phyloP scores from a whole-genome alignment of 2,797 vertebrate genomes.

The Mus caroli region DNA sequence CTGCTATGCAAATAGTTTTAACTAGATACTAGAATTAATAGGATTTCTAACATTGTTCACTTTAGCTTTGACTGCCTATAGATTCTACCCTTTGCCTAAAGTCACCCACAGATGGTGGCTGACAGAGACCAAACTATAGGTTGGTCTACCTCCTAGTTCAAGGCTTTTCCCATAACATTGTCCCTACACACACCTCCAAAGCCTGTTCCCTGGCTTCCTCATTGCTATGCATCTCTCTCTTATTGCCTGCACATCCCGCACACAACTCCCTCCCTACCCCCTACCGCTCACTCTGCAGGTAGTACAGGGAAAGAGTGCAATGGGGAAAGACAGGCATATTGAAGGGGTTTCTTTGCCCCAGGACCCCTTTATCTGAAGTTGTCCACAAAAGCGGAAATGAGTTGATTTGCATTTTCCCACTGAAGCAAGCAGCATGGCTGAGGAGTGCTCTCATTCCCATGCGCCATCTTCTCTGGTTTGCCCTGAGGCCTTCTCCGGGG shows the following conservation, averaged over 20 bases:
- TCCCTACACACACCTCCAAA: background rate
- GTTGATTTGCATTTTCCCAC: constrained; percentile 90
- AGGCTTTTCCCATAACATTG: constrained; percentile 45
- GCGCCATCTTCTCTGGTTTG: constrained; percentile 85
- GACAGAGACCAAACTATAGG: constrained; percentile 1
- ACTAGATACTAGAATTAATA: background rate
- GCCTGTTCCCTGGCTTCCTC: constrained; percentile 25
- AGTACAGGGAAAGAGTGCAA: constrained; percentile 70
- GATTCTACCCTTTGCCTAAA: constrained; percentile 38
- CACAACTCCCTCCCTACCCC: background rate
- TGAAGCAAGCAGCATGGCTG: constrained; percentile 82
- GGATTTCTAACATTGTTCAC: constrained; percentile 28
- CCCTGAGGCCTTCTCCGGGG: constrained; percentile 89
- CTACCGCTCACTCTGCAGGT: constrained; percentile 4
- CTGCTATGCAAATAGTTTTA: background rate
- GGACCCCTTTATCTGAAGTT: constrained; percentile 87
- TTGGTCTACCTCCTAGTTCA: constrained; percentile 26
- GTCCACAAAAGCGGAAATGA: constrained; percentile 87
- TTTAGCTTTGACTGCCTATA: background rate
- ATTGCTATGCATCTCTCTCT: constrained; percentile 72
- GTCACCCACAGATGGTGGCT: constrained; percentile 37
- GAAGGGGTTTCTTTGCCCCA: constrained; percentile 86
- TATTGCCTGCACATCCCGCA: background rate
- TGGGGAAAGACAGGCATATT: constrained; percentile 65
- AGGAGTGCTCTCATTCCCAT: constrained; percentile 85